A percentile compares a stretch with the other conserved stretches of the same genome.
These are phyloP conservation scores for Ciconia maguari DNA, from an alignment of 2,113 vertebrate species.

Conservation along the genomic window DNA sequence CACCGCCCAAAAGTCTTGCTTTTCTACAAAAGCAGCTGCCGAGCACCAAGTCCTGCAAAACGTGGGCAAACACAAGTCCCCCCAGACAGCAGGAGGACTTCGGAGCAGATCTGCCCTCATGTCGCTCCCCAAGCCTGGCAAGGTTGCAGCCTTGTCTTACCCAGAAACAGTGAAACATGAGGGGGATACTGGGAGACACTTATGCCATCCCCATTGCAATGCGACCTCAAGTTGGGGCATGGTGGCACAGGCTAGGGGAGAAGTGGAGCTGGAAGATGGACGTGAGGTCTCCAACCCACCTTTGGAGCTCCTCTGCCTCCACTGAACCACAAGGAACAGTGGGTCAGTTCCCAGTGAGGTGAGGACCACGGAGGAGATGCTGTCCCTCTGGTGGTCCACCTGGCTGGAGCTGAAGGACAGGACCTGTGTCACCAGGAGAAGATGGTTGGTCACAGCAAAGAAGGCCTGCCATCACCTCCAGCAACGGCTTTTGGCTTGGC, in stretches of 20 bases:
- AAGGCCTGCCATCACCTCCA: background rate
- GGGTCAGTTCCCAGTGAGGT: accelerated
- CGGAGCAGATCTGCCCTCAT: background rate
- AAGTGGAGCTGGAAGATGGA: background rate
- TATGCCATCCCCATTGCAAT: background rate
- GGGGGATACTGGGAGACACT: background rate
- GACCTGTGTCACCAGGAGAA: background rate
- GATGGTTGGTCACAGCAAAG: accelerated
- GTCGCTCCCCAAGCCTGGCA: background rate
- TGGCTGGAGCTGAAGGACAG: background rate
- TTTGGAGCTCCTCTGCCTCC: background rate
- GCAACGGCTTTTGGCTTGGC: background rate
- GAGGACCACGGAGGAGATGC: accelerated
- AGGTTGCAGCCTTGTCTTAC: accelerated
- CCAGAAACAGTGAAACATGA: background rate
- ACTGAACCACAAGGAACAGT: accelerated
- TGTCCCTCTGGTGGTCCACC: too few species aligned
- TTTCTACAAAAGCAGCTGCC: too few species aligned
- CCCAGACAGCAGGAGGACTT: accelerated
- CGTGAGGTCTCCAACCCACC: background rate
- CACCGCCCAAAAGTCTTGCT: too few species aligned
- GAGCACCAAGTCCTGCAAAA: too few species aligned
- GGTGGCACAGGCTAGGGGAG: too few species aligned
- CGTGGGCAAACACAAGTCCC: background rate
- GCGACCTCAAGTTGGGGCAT: accelerated